Percentiles rank a stretch among this genome's conserved stretches.
Evolutionary conservation across 2,797 vertebrate genomes (phyloP).

Genomic region (Gymnoscopelus braueri): DNA sequence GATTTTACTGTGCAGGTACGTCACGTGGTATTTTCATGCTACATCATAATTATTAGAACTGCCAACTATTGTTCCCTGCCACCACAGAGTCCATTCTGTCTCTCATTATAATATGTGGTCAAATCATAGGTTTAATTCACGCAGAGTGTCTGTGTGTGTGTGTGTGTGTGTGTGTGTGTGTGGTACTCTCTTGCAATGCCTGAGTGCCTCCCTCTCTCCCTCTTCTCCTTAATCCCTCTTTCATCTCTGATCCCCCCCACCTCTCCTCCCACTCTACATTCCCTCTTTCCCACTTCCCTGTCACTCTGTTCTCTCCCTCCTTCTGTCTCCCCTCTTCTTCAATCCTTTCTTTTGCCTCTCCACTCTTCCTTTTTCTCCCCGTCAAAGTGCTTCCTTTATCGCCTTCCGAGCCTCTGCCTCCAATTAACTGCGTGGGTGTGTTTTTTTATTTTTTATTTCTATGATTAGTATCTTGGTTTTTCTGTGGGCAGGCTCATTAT

Average conservation of each 20-base stretch:
- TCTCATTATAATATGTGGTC: too few species aligned
- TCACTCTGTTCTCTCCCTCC: background rate
- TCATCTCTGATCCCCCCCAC: too few species aligned
- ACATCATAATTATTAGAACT: too few species aligned
- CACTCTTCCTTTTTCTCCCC: constrained; percentile 9
- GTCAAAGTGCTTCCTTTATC: constrained; percentile 50
- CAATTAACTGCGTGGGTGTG: constrained; percentile 97
- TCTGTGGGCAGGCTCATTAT: constrained; percentile 97
- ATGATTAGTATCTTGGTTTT: constrained; percentile 99
- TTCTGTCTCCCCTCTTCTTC: background rate
- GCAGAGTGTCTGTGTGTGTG: background rate
- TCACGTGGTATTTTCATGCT: too few species aligned
- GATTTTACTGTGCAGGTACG: too few species aligned
- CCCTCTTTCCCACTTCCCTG: background rate
- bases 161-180: background rate
- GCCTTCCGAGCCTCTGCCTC: constrained; percentile 84
- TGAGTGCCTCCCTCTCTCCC: background rate
- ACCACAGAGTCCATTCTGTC: too few species aligned
- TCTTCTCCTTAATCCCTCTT: constrained; percentile 3
- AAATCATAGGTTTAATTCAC: too few species aligned
- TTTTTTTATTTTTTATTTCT: constrained; percentile 81
- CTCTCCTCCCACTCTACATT: background rate
- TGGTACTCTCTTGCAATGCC: background rate
- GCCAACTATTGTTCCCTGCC: too few species aligned
- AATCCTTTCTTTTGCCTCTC: background rate